Conservation (phyloP, 2,113 vertebrate genomes). For the Lutjanus erythropterus region DNA sequence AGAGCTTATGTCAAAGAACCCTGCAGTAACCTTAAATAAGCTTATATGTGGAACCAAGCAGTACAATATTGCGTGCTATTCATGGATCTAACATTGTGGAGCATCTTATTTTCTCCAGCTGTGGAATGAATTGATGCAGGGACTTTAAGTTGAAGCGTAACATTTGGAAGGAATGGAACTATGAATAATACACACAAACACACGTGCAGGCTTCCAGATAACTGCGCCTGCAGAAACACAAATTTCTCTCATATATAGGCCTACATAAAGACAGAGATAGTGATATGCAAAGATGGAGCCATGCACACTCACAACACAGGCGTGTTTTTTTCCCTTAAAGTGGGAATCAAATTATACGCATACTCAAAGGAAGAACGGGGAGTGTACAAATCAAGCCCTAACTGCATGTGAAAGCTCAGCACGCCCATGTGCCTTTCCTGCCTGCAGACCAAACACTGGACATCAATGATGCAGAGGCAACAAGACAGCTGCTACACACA, state of each 20-base stretch:
- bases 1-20: slow-evolving; percentile 31
- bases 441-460: slow-evolving; percentile 68
- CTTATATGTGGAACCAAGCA: slow-evolving; percentile 19
- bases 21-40: not conserved
- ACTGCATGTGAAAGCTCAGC: slow-evolving; percentile 73
- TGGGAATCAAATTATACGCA: slow-evolving; percentile 1
- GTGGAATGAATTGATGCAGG: slow-evolving; percentile 38
- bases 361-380: not conserved
- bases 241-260: not conserved
- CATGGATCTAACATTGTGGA: slow-evolving; percentile 6
- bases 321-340: slow-evolving; percentile 9
- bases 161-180: slow-evolving; percentile 31
- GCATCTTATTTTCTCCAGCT: slow-evolving; percentile 45
- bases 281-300: slow-evolving; percentile 15
- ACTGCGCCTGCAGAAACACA: not conserved
- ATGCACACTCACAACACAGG: not conserved
- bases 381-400: slow-evolving; percentile 45
- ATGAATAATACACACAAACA: slow-evolving; percentile 42
- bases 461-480: slow-evolving; percentile 66
- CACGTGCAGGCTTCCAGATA: not conserved
- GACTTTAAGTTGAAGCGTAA: slow-evolving; percentile 33
- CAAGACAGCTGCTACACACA: slow-evolving; percentile 57
- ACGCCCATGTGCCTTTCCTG: slow-evolving; percentile 57
- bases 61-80: slow-evolving; percentile 23
- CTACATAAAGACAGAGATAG: not conserved